These are phyloP conservation scores for Tribolium castaneum DNA, from an alignment of 1,140 invertebrate genomes.

Conservation along the genomic window DNA sequence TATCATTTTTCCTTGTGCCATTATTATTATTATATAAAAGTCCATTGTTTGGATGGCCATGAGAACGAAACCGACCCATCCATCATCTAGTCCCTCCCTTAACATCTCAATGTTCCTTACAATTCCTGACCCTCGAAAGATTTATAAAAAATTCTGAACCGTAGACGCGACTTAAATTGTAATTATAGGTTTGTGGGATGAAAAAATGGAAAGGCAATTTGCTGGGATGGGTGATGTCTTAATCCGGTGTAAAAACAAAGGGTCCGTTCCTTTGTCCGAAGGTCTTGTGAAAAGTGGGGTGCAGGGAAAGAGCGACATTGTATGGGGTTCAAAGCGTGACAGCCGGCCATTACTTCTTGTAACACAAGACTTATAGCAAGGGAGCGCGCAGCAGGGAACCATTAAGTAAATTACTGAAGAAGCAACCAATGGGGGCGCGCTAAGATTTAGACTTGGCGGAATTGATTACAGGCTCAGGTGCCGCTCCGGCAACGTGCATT, in stretches of 20 bases:
- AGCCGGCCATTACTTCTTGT: conserved; percentile 64
- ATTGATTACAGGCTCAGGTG: conserved; percentile 62
- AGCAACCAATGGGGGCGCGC: conserved; percentile 60
- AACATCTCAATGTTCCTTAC: conserved; percentile 47
- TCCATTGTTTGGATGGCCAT: conserved; percentile 2
- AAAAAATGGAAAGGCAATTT: not conserved
- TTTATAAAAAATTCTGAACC: conserved; percentile 16
- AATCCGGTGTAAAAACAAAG: conserved; percentile 43
- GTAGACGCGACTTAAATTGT: conserved; percentile 42
- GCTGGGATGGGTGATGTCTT: conserved; percentile 35
- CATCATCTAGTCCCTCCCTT: conserved; percentile 42
- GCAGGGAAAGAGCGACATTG: conserved; percentile 28
- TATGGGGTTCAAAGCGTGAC: conserved; percentile 61
- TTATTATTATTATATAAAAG: conserved; percentile 4
- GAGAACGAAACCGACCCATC: conserved; percentile 35
- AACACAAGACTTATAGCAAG: conserved; percentile 61
- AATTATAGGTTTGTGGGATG: conserved; percentile 37
- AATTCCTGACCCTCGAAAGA: conserved; percentile 6
- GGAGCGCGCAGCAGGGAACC: conserved; percentile 61
- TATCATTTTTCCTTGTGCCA: not conserved
- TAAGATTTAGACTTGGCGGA: conserved; percentile 58
- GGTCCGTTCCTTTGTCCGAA: conserved; percentile 15
- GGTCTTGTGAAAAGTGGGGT: not conserved
- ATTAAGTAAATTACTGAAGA: conserved; percentile 64
- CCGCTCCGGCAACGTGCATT: conserved; percentile 50